A percentile compares a stretch with the other conserved stretches of the same genome.
Conservation (phyloP, 2,797 vertebrate species). For the Ctenopoma kingsleyae region DNA sequence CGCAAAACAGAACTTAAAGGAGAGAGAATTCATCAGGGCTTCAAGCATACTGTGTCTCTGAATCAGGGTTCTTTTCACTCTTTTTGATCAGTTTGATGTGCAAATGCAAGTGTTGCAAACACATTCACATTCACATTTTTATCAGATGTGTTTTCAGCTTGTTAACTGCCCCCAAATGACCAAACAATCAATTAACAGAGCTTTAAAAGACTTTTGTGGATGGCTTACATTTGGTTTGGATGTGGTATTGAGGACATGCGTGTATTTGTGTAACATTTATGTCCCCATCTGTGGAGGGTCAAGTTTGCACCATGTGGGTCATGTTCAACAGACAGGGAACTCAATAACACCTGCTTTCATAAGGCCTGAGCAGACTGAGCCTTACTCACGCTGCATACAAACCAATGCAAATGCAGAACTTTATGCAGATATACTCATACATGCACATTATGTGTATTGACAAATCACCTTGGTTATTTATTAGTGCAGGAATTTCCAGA, state of each 20-base stretch:
- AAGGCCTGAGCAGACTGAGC: constrained; percentile 11
- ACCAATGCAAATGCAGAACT: constrained; percentile 22
- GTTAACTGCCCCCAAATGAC: background rate
- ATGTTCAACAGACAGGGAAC: constrained; percentile 22
- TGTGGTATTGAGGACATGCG: too few species aligned
- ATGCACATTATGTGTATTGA: constrained; percentile 23
- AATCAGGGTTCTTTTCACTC: too few species aligned
- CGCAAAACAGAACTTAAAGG: too few species aligned
- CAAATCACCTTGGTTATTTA: constrained; percentile 16
- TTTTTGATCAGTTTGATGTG: too few species aligned
- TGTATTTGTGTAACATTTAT: background rate
- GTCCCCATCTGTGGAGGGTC: constrained; percentile 39
- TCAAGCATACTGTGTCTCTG: too few species aligned
- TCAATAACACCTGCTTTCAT: constrained; percentile 39
- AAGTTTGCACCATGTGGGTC: constrained; percentile 22
- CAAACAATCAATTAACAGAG: background rate
- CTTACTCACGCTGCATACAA: constrained; percentile 6
- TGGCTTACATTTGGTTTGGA: too few species aligned
- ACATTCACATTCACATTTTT: too few species aligned
- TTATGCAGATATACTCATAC: constrained; percentile 30
- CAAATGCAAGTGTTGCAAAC: too few species aligned
- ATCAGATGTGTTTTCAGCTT: background rate
- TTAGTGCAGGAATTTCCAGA: background rate
- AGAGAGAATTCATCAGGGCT: too few species aligned
- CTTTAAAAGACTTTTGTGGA: background rate